Base-by-base conservation (phyloP, 2,797 vertebrate species). In the Cirrhinus mrigala region DNA sequence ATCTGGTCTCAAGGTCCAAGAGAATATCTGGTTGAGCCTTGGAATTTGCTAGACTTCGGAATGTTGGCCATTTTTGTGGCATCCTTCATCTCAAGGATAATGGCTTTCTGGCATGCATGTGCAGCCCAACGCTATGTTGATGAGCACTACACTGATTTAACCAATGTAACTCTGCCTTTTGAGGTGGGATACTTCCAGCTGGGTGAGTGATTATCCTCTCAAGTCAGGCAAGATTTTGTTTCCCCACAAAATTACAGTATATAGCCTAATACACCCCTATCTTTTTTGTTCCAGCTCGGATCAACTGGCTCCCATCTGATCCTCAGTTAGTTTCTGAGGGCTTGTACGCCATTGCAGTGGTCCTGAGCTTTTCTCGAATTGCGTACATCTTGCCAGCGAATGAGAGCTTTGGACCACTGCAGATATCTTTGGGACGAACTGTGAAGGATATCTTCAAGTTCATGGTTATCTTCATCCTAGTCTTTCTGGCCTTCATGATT, bases 381-480 rank as follows among this genome's bases (percentile, higher is more conserved):
- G 98, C 98, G 16, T 99, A 99, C 92, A 99, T 99, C 90, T 95
- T 99, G 75, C 98, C 98, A 37, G 98, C 98, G 81, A 99, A 99
- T 5, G 98, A 99, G 93, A 99, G 98, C 93, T 98, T 99, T n/a
- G 98, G 98, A 1, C 98, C 98, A 0, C 95, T 99, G 87, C 98
- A 99, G 94, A 99, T 99, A 92, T 99, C 98, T 3, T 95, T 99
- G 44, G 98, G 98, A 82, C 95, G 98, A 87, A 99, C 98, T 0
- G 98, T 99, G 8, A 99, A 99, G 90, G 98, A 99, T 91, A 99
- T 99, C 93, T 98, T 99, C 91, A 99, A 99, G 90, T 99, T 99
- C 91, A 99, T 99, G 98, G 98, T 99, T 90, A 99, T 99, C 94
- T 99, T 99, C 92, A 97, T 99, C 90, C 94, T 99, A 94, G 98